These are phyloP conservation scores for Graptemys geographica DNA, from an alignment of 2,797 vertebrate genomes.

Conservation along the genomic window DNA sequence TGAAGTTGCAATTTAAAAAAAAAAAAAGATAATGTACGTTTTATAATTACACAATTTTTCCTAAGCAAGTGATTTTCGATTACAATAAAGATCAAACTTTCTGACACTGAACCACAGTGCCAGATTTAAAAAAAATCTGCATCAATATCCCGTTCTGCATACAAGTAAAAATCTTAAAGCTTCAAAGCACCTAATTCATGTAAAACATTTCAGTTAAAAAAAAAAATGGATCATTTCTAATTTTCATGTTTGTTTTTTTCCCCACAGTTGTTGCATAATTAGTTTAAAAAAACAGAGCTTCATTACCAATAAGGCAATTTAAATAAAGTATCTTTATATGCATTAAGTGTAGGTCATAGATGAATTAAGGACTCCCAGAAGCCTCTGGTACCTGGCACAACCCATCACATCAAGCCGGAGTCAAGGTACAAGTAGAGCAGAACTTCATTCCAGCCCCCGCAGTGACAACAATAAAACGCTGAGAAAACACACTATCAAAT, in stretches of 20 bases:
- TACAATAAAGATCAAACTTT: constrained; percentile 74
- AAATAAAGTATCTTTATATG: constrained; percentile 79
- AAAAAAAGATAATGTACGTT: constrained; percentile 60
- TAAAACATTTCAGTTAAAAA: constrained; percentile 46
- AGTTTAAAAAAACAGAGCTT: constrained; percentile 49
- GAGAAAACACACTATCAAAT: constrained; percentile 90
- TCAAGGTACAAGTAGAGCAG: constrained; percentile 85
- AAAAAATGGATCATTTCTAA: constrained; percentile 33
- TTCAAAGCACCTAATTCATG: constrained; percentile 50
- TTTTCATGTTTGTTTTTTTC: constrained; percentile 74
- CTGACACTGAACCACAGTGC: constrained; percentile 57
- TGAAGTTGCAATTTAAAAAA: constrained; percentile 62
- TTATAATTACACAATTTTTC: constrained; percentile 77
- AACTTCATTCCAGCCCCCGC: constrained; percentile 87
- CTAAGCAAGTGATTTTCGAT: constrained; percentile 81
- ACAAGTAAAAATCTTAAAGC: constrained; percentile 60
- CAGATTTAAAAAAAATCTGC: constrained; percentile 23
- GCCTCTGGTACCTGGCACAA: constrained; percentile 82
- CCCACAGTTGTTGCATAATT: constrained; percentile 63
- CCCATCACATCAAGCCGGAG: constrained; percentile 80
- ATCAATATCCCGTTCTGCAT: constrained; percentile 47
- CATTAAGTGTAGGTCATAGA: constrained; percentile 75
- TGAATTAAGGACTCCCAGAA: constrained; percentile 77
- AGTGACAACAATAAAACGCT: constrained; percentile 87
- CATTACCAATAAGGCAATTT: constrained; percentile 67